Evolutionary conservation across 2,113 vertebrate genomes (phyloP).

Genomic region (Tupaia chinensis): DNA sequence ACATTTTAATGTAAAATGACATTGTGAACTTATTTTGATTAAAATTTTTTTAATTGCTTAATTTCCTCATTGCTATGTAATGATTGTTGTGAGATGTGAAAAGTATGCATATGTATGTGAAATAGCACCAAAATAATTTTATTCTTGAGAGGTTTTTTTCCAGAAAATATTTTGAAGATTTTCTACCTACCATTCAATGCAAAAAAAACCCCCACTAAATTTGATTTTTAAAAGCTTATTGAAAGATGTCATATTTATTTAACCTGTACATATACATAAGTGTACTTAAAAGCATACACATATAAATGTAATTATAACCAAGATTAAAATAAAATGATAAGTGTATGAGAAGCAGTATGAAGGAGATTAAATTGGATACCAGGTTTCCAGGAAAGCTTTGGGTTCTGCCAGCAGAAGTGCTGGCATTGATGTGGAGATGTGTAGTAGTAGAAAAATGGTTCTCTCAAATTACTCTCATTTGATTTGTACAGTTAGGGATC

Average conservation of each 20-base stretch:
- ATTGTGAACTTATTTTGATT: conserved; percentile 33
- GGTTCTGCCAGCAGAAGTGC: neutral
- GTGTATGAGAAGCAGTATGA: neutral
- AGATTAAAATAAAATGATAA: neutral
- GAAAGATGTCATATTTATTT: neutral
- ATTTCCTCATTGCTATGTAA: neutral
- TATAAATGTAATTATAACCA: neutral
- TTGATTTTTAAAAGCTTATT: neutral
- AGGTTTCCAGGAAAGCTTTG: neutral
- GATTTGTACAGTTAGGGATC: neutral
- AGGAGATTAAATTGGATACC: neutral
- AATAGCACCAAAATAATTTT: conserved; percentile 44
- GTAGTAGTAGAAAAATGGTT: neutral
- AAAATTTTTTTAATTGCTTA: conserved; percentile 8
- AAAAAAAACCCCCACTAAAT: conserved; percentile 20
- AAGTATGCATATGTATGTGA: neutral
- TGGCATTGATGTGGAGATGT: neutral
- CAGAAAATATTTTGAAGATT: neutral
- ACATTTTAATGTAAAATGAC: neutral
- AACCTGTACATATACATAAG: neutral
- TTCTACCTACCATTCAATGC: neutral
- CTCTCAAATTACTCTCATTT: neutral
- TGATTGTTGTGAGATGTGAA: neutral
- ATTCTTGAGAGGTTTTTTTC: neutral
- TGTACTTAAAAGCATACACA: neutral